These are phyloP conservation scores for Dysdera silvatica DNA, from an alignment of 1,140 invertebrate species.

Conservation along the genomic window DNA sequence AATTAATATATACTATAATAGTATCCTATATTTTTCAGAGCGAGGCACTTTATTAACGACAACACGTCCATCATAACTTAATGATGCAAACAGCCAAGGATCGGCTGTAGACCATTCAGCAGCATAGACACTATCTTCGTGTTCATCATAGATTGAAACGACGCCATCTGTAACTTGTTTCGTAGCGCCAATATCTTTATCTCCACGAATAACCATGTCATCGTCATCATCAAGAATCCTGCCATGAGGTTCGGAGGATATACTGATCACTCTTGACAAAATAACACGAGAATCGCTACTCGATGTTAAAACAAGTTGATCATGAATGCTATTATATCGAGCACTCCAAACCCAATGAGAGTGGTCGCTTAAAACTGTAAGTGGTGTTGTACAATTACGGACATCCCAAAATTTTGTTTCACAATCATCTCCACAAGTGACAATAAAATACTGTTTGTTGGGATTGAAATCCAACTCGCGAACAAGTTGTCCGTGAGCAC, in stretches of 20 bases:
- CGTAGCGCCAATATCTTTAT: neutral
- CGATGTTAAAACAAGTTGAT: constrained; percentile 88
- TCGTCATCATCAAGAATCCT: constrained; percentile 51
- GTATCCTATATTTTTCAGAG: constrained; percentile 71
- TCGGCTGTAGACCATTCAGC: constrained; percentile 94
- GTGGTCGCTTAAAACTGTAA: constrained; percentile 77
- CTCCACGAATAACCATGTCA: constrained; percentile 35
- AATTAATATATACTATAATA: no score
- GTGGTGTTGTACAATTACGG: constrained; percentile 64
- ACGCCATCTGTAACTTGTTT: constrained; percentile 58
- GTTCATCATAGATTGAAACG: constrained; percentile 83
- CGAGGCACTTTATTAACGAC: constrained; percentile 86
- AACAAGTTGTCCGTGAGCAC: constrained; percentile 77
- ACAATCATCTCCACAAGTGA: constrained; percentile 91
- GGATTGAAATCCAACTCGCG: constrained; percentile 93
- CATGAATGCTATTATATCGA: constrained; percentile 90
- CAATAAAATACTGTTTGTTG: constrained; percentile 88
- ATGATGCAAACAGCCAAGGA: constrained; percentile 95
- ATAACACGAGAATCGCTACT: constrained; percentile 90
- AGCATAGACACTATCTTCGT: constrained; percentile 96
- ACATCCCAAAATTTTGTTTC: constrained; percentile 93
- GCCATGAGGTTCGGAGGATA: constrained; percentile 72
- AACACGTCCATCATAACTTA: constrained; percentile 91
- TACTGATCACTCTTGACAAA: constrained; percentile 71
- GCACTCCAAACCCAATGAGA: constrained; percentile 96